Evolutionary conservation across 1,140 invertebrate species (phyloP).

Genomic region (Plectus sambesii): DNA sequence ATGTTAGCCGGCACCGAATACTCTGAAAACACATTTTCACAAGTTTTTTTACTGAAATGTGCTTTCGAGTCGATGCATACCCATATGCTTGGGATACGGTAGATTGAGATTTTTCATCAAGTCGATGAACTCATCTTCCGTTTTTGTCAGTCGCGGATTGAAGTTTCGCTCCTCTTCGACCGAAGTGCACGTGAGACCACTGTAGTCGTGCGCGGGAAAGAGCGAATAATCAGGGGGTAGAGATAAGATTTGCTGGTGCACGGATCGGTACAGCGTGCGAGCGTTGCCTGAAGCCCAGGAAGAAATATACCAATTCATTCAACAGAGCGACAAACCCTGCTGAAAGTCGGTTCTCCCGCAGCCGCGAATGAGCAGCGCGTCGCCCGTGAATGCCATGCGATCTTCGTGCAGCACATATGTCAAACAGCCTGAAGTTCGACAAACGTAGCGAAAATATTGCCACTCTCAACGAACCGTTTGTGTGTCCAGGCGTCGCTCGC

Average conservation of each 20-base stretch:
- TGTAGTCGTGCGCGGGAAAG: slow-evolving; percentile 93
- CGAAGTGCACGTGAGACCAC: slow-evolving; percentile 65
- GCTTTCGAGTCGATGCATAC: slow-evolving; percentile 55
- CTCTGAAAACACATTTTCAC: slow-evolving; percentile 34
- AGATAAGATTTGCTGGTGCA: slow-evolving; percentile 75
- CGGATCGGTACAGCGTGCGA: slow-evolving; percentile 68
- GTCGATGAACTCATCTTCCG: slow-evolving; percentile 68
- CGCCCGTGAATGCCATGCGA: slow-evolving; percentile 82
- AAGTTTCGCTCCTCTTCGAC: slow-evolving; percentile 81
- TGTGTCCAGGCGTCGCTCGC: slow-evolving; percentile 81
- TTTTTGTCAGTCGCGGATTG: slow-evolving; percentile 79
- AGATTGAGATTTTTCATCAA: slow-evolving; percentile 91
- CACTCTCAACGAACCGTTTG: slow-evolving; percentile 58
- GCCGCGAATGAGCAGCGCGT: slow-evolving; percentile 74
- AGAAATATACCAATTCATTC: neutral
- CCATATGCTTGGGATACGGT: slow-evolving; percentile 88
- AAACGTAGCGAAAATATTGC: neutral
- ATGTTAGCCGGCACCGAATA: slow-evolving; percentile 37
- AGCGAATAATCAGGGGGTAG: slow-evolving; percentile 70
- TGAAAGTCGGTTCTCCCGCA: slow-evolving; percentile 60
- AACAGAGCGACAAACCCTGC: slow-evolving; percentile 46
- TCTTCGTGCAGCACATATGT: slow-evolving; percentile 60
- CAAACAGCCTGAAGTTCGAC: slow-evolving; percentile 57
- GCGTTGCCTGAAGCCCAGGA: slow-evolving; percentile 58
- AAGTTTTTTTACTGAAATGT: neutral